Evolutionary conservation across 2,888 invertebrate species (phyloP).

Genomic region (Acanthopleura granulata): DNA sequence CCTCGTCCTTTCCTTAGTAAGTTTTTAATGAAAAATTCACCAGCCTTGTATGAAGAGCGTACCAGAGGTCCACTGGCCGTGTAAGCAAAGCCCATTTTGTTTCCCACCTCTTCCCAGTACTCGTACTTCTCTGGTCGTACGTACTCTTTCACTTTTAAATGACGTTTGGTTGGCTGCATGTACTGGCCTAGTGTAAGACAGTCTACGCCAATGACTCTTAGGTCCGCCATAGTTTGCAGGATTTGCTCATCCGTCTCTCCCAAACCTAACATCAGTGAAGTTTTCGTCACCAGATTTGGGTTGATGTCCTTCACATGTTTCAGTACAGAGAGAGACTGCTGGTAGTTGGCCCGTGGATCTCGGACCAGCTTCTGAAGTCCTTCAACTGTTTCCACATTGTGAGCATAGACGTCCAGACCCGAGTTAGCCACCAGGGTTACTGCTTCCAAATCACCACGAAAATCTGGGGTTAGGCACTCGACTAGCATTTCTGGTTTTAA

Average conservation of each 20-base stretch:
- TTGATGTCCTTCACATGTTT: conserved; percentile 85
- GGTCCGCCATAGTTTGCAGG: conserved; percentile 87
- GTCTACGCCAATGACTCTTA: conserved; percentile 86
- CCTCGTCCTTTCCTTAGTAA: neutral
- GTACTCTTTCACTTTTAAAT: conserved; percentile 93
- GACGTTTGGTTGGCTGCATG: conserved; percentile 98
- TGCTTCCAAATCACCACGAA: conserved; percentile 83
- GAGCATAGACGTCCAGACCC: conserved; percentile 96
- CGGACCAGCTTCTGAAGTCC: conserved; percentile 88
- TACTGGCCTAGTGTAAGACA: conserved; percentile 98
- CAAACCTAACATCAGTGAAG: conserved; percentile 97
- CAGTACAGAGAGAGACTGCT: conserved; percentile 89
- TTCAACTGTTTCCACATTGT: conserved; percentile 98
- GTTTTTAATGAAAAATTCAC: conserved; percentile 66
- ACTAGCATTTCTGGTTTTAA: conserved; percentile 87
- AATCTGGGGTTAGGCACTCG: conserved; percentile 97
- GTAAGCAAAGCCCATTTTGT: conserved; percentile 91
- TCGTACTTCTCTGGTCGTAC: conserved; percentile 94
- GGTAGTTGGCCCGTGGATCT: conserved; percentile 91
- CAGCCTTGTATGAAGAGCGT: conserved; percentile 97
- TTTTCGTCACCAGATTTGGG: conserved; percentile 91
- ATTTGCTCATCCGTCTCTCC: conserved; percentile 73
- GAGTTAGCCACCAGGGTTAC: conserved; percentile 83
- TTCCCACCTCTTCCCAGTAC: conserved; percentile 86
- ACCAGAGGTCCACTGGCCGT: conserved; percentile 98